Conservation (phyloP, 2,797 vertebrate species). For the Poeciliopsis gracilis region DNA sequence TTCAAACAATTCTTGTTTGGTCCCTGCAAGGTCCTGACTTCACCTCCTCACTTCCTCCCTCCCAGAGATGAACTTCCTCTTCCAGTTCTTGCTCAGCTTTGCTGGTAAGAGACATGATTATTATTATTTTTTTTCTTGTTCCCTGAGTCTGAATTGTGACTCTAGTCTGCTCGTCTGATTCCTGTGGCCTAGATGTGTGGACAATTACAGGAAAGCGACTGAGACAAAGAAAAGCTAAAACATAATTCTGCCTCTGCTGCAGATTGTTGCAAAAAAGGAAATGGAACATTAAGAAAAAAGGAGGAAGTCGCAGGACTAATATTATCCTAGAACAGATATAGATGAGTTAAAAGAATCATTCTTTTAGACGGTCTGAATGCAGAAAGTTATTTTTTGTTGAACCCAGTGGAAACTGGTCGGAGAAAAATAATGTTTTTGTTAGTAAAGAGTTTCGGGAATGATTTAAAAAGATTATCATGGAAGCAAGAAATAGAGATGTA, state of each 20-base stretch:
- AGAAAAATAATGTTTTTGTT: not conserved
- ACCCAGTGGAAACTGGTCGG: not conserved
- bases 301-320: constrained; percentile 67
- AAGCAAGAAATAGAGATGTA: not conserved
- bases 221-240: constrained; percentile 22
- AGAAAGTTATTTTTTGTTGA: not conserved
- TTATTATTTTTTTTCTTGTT: constrained; percentile 5
- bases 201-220: constrained; percentile 68
- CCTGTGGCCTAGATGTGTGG: not conserved
- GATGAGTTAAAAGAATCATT: constrained; percentile 26
- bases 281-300: constrained; percentile 51
- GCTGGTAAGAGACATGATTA: constrained; percentile 19
- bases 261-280: constrained; percentile 54
- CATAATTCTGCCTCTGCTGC: constrained; percentile 30
- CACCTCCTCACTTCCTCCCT: constrained; percentile 61
- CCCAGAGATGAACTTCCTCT: constrained; percentile 57
- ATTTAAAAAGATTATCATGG: not conserved
- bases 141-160: constrained; percentile 12
- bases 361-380: constrained; percentile 3
- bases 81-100: constrained; percentile 40
- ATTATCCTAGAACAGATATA: constrained; percentile 51
- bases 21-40: constrained; percentile 33
- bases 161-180: constrained; percentile 8
- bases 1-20: constrained; percentile 16
- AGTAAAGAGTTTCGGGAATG: not conserved